Evolutionary conservation across 35 echinoderm and acorn worm species (phyloP), one percentile per base, ranked within the genome.

Genomic region (Eucidaris tribuloides): DNA sequence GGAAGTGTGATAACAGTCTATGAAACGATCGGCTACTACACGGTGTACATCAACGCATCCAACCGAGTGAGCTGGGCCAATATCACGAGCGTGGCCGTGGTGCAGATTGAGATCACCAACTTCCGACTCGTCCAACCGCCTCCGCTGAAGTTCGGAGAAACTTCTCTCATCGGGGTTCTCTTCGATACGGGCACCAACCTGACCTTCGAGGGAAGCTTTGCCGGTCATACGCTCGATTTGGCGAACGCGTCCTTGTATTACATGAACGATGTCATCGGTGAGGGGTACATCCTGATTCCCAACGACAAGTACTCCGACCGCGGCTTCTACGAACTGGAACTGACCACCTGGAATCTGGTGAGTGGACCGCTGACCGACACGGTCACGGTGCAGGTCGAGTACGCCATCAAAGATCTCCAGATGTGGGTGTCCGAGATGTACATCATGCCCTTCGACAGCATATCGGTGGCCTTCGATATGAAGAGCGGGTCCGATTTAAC

Each of bases 351-450:
- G 85, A 97, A 97, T 62, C 54, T 97, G 46, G 86, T 97, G 17
- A 97, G 89, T 42, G 94, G 94, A 28, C 94, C 94, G 2, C 89
- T 80, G 44, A 85, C 84, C 0, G 84, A 88, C 45, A 27, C 44
- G 18, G 71, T 97, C 0, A 54, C 72, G 15, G 71, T 97, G 4
- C 71, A 84, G 45, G 89, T 97, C 5, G 89, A 97, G 58, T 97
- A 77, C 63, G 84, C 85, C 7, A 92, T 97, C 45, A 88, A 72
- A 17, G 94, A 92, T 44, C 80, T 97, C n/a, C 44, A 59, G 27
- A 97, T 97, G 76, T 88, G 80, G 81, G 89, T 87, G 2, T 97
- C 94, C 2, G 94, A 97, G 29, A 83, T 87, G 30, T 97, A 97
- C 40, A 88, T 97, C 18, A 81, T 88, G 38, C 89, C 94, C 3